Evolutionary conservation across 2,797 vertebrate species (phyloP).

Genomic region (Spheniscus humboldti): DNA sequence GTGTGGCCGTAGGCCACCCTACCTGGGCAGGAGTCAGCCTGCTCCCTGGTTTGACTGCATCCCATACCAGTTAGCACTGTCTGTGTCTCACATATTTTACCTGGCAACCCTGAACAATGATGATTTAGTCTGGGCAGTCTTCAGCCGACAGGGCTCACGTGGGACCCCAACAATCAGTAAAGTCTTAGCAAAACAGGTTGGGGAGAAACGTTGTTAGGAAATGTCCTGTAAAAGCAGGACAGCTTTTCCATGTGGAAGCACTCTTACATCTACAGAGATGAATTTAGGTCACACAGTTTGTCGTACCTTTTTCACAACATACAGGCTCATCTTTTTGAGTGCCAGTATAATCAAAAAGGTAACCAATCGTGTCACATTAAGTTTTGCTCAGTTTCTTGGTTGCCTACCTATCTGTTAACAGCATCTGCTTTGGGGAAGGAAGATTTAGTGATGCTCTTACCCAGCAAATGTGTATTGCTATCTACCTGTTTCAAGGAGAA

Average conservation of each 20-base stretch:
- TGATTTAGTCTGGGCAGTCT: neutral
- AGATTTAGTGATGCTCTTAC: neutral
- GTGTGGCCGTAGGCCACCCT: fast-evolving
- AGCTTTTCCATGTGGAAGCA: neutral
- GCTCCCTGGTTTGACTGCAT: neutral
- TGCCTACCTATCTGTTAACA: neutral
- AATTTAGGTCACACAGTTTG: neutral
- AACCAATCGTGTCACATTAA: neutral
- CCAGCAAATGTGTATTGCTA: neutral
- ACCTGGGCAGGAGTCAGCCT: neutral
- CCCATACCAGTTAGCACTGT: no score
- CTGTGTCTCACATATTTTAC: neutral
- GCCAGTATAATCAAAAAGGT: neutral
- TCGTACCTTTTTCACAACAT: neutral
- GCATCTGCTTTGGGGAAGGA: neutral
- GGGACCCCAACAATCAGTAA: neutral
- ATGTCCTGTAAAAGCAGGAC: neutral
- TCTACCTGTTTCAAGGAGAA: neutral
- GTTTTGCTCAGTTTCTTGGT: neutral
- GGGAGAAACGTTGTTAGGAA: neutral
- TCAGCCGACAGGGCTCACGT: neutral
- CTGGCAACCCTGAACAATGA: neutral
- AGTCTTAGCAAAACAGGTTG: neutral
- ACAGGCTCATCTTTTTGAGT: neutral
- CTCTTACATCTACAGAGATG: neutral